These are phyloP conservation scores for Zosterops pallidus DNA, from an alignment of 2,113 vertebrate species.

Conservation along the genomic window DNA sequence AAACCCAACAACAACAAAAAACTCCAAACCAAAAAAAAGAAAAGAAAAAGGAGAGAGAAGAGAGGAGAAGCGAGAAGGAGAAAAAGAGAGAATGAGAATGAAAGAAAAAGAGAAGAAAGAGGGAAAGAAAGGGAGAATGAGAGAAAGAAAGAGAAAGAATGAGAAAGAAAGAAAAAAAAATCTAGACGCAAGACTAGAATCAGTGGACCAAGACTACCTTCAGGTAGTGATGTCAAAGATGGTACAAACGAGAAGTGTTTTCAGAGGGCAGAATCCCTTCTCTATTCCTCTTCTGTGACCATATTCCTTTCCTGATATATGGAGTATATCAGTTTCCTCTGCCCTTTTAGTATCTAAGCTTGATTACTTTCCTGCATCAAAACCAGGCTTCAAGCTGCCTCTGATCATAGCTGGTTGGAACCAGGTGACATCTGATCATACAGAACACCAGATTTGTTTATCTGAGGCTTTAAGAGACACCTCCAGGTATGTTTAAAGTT, in stretches of 20 bases:
- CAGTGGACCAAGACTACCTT: not conserved
- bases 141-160: fast-evolving
- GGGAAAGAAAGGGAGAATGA: fast-evolving
- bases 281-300: not conserved
- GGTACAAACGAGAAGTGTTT: not conserved
- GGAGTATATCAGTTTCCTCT: fast-evolving
- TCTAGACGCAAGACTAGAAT: not conserved
- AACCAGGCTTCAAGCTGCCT: not conserved
- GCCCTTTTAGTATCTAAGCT: not conserved
- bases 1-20: too few species aligned
- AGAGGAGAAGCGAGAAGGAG: too few species aligned
- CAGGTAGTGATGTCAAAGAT: not conserved
- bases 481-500: not conserved
- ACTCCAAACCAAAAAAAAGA: too few species aligned
- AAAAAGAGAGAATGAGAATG: not conserved
- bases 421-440: not conserved
- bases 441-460: fast-evolving
- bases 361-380: not conserved
- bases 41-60: too few species aligned
- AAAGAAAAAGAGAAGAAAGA: too few species aligned
- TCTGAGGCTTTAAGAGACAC: not conserved
- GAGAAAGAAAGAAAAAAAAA: not conserved
- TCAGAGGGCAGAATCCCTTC: not conserved
- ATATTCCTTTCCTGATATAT: fast-evolving
- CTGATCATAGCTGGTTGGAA: not conserved